Evolutionary conservation across 2,113 vertebrate genomes (phyloP), one percentile per base, ranked within the genome.

Genomic region (Falcunculus frontatus): DNA sequence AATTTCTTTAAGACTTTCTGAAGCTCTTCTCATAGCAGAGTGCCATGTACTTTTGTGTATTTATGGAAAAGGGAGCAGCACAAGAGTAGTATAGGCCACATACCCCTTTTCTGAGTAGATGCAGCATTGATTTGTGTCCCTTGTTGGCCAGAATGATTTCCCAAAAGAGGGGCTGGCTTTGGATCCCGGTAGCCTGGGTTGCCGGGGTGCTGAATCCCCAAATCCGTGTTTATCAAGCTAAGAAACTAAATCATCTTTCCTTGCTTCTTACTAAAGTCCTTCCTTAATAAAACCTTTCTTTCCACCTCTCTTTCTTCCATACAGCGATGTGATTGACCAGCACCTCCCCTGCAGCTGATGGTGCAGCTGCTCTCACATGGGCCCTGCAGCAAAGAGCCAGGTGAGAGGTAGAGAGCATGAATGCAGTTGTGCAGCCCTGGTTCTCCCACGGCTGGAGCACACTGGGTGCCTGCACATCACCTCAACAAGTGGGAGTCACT

Each of bases 391-490:
- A 55, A 60, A 70, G 39, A 79, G 33, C 35, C 60, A 37, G 23
- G 74, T 47, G 70, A 79, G 47, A 59, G 55, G 30, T 1, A 6
- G 19, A n/a, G 47, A 19, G 35, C 1, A 4, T 17, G 23, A 50
- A 44, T 0, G 13, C 47, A 76, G 35, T 1, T 0, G 0, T 37
- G 79, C 70, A 79, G 53, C 39, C 41, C 30, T 0, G 0, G 17
- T 47, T 37, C 47, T 79, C 67, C 49, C 60, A 57, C 41, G 63
- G n/a, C 73, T 60, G 77, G 44, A 60, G 64, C 27, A 42, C 49
- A 3, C 3, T 3, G 7, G 20, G 27, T 33, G 33, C 47, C 42
- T 79, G 42, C 57, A 63, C 55, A 26, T 19, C 16, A 63, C 78
- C 23, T 57, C 82, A 46, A 41, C 17, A 33, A 2, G 1, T 6